Evolutionary conservation across 2,888 invertebrate genomes (phyloP), one percentile per base, ranked within the genome.

Genomic region (Cantharis flavilabris): DNA sequence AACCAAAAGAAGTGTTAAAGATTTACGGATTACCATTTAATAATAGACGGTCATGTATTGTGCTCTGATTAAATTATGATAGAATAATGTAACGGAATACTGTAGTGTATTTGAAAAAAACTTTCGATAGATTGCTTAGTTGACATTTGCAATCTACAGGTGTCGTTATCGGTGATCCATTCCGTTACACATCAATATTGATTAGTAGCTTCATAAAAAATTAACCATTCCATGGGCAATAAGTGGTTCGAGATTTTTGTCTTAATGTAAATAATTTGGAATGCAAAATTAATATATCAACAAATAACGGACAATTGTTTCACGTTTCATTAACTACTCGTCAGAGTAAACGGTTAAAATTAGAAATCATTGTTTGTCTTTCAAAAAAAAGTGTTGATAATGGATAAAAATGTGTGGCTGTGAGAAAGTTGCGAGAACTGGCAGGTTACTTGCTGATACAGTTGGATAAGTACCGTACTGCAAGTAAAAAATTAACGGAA

Each of bases 11-110:
- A 73, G 73, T 70, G 77, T 69, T 75, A 70, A 72, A 73, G 74
- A 76, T 76, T 74, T 75, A 69, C 72, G 73, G 69, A 70, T 62
- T 71, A 20, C 73, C 49, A 70, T 76, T 72, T 64, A 69, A 64
- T 76, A 62, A 23, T 71, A 75, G 71, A 76, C 70, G 72, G 23
- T 62, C n/a, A 16, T 14, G 69, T 70, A 73, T 77, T 77, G 76
- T 73, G 75, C 74, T 65, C 74, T 75, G 73, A 77, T 77, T 74
- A 75, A 62, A 73, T 69, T 26, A 70, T 20, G 70, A 62, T 70
- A 70, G 26, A 76, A 70, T 72, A 74, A 75, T 70, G 62, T 70
- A 73, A 64, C 72, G 76, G 76, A 71, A 63, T 71, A 69, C 70
- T 30, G 14, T 70, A 62, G 16, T 26, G n/a, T 49, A 49, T 49